Evolutionary conservation across 2,113 vertebrate genomes (phyloP), one percentile per base, ranked within the genome.

Genomic region (Otocyon megalotis): DNA sequence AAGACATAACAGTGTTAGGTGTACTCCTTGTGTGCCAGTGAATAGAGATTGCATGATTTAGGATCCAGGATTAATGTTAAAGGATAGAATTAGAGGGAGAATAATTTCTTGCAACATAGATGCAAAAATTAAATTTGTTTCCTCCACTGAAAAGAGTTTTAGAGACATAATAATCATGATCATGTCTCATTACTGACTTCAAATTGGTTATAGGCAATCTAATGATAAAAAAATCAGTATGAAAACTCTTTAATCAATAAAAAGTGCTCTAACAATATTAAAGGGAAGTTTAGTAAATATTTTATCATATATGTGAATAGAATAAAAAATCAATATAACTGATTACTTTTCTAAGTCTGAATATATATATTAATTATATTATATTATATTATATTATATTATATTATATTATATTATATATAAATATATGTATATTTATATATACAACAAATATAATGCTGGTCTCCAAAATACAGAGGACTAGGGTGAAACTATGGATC

Each of bases 161-260:
- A 26, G 12, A 85, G 35, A 58, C 17, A 82, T 26, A 88, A 72
- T 1, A 35, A 30, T 71, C 5, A 56, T 62, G 10, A 24, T 37
- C 17, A 83, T 19, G 50, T 90, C 60, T 60, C 63, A 63, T 76
- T 26, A 65, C 19, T 48, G 79, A 32, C 2, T 24, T 82, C 22
- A 91, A 7, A 43, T 56, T 71, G 14, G 4, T 54, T 17, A 54
- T 2, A 58, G 7, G 62, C 0, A 90, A 77, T 89, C 8, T 35
- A 92, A 26, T 85, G 63, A 76, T 81, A 22, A 74, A 91, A 93
- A 77, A 93, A 77, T 86, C 58, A 58, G 30, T 76, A 50, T 30
- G 35, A 62, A 87, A 88, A 28, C 3, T n/a, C 22, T 62, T 35
- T 50, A 50, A 63, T 74, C 35, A 95, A 91, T 54, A 35, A 82